Percentiles rank a stretch among this genome's conserved stretches.
Conservation (phyloP, 2,113 vertebrate genomes). For the Callipepla squamata region DNA sequence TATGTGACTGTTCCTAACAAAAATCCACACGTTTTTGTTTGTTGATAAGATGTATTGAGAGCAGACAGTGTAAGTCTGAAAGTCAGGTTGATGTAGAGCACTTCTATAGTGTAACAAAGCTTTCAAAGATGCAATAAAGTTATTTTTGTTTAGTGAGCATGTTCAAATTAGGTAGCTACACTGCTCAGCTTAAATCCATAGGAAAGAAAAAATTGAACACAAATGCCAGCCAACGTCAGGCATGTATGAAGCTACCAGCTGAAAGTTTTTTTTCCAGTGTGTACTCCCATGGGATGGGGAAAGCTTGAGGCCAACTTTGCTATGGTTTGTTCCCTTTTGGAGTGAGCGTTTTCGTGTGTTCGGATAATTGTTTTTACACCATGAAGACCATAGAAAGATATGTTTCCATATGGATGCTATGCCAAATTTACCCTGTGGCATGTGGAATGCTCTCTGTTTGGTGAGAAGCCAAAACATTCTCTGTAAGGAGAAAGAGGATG, state of each 20-base stretch:
- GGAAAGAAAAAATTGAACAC: background rate
- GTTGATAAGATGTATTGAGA: background rate
- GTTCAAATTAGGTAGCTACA: background rate
- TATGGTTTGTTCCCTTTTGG: background rate
- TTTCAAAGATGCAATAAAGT: background rate
- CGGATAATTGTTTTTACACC: background rate
- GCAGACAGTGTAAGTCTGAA: background rate
- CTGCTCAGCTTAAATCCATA: background rate
- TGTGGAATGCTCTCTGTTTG: constrained; percentile 24
- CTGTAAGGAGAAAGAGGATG: constrained; percentile 72
- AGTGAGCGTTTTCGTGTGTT: background rate
- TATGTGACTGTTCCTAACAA: background rate
- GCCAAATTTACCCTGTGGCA: constrained; percentile 8
- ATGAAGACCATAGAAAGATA: background rate
- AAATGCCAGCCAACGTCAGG: background rate
- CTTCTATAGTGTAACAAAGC: background rate
- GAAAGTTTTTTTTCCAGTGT: background rate
- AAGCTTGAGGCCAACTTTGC: background rate
- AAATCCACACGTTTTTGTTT: background rate
- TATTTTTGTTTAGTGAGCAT: background rate
- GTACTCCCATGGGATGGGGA: background rate
- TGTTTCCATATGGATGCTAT: constrained; percentile 28
- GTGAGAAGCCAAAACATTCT: constrained; percentile 43
- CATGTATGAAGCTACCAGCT: fast-evolving
- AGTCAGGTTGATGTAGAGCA: background rate